Base-by-base conservation (phyloP, 53 echinoderm and acorn worm genomes). In the Mesocentrotus franciscanus region DNA sequence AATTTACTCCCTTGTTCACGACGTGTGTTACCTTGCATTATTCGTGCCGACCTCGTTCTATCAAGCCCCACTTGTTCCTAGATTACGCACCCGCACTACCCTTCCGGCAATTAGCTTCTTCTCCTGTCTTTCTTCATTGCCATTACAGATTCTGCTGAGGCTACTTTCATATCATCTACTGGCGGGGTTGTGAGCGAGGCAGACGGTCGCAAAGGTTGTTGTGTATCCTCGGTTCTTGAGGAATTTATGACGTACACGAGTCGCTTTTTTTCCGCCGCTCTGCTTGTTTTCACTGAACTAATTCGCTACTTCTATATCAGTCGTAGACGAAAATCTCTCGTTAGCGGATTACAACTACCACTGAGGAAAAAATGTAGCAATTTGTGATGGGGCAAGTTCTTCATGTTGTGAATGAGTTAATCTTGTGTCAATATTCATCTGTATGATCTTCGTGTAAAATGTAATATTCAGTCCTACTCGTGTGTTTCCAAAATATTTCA, bases 41-140 rank as follows among this genome's bases (percentile, higher is more conserved):
- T 15, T 66, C 91, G 68, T 91, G 91, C 39, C 87, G 75, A 29
- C 75, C 92, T 92, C 92, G 56, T 92, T 92, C 56, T 15, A 92
- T 92, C 93, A 93, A 93, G 93, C 56, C 56, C 59, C 93, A 81
- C 81, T 93, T 93, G 93, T 93, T 81, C 78, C 93, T 1, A 60
- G 78, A 93, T 93, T 93, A 93, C 59, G 92, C 71, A 81, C 93
- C 56, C 93, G 61, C 62, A 57, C 92, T n/a, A 56, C 92, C 32
- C 92, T 68, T 74, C 74, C 92, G 92, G 71, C 70, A 74, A 92
- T 92, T 74, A 92, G 91, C 24, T n/a, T 62, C 34, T 34, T 79
- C 12, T n/a, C 68, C 16, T 90, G 60, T 90, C 90, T 91, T 68
- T 30, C 22, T 91, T 39, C 66, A 22, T 68, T 68, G 35, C 62